Conservation (phyloP, 2,797 vertebrate genomes). For the Phoeniculus purpureus region DNA sequence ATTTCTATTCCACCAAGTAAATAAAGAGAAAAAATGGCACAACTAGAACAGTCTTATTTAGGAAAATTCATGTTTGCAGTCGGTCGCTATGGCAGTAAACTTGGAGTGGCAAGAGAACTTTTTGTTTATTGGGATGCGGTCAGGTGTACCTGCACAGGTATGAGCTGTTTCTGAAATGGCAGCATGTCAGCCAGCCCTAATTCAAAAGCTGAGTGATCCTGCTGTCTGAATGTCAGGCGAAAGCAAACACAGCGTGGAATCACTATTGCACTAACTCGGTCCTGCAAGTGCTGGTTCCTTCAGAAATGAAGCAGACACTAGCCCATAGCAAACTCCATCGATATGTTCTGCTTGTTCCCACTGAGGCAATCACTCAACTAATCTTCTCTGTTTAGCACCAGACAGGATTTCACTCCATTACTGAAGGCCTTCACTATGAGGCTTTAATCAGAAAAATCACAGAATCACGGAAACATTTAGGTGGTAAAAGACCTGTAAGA, state of each 20-base stretch:
- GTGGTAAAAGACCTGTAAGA: no score
- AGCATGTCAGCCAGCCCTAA: neutral
- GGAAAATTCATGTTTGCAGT: neutral
- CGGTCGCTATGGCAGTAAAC: neutral
- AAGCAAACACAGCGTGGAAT: neutral
- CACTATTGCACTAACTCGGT: neutral
- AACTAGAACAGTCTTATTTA: neutral
- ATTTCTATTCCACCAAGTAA: neutral
- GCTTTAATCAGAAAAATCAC: neutral
- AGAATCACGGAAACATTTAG: no score
- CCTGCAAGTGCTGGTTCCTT: neutral
- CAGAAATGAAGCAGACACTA: neutral
- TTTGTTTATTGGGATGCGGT: neutral
- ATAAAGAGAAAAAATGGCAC: neutral
- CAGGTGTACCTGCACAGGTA: neutral
- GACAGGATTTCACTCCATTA: neutral
- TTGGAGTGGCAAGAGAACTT: neutral
- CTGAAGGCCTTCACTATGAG: neutral
- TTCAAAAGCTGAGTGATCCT: neutral
- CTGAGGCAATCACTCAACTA: neutral
- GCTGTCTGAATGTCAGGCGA: neutral
- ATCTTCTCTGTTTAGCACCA: neutral
- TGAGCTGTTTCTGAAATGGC: neutral
- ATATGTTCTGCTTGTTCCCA: neutral
- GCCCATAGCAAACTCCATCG: fast-evolving